Conservation (phyloP, 2,888 invertebrate genomes). For the Pilophorus perplexus region DNA sequence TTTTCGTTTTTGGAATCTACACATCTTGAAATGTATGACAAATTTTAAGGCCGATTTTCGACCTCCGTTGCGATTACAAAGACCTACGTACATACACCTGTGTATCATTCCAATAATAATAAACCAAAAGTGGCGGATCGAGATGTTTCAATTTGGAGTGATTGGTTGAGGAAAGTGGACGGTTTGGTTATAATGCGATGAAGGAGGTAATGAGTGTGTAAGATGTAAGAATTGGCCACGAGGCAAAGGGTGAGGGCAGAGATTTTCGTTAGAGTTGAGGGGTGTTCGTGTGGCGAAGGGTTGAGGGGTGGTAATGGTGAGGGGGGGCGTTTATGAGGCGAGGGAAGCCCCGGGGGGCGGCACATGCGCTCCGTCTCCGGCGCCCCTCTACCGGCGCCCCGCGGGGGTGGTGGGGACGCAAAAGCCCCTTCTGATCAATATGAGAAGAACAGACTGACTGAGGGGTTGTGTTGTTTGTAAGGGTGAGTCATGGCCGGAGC, state of each 20-base stretch:
- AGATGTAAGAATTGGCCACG: constrained; percentile 6
- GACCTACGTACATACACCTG: too few relatives aligned
- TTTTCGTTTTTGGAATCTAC: too few relatives aligned
- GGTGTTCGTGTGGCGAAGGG: too few relatives aligned
- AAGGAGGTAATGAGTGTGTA: constrained; percentile 26
- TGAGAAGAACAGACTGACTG: constrained; percentile 31
- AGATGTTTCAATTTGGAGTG: too few relatives aligned
- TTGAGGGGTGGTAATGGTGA: too few relatives aligned
- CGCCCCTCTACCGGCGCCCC: background rate
- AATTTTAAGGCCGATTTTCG: too few relatives aligned
- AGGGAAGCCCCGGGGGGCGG: background rate
- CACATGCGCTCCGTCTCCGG: background rate
- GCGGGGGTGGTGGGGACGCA: background rate
- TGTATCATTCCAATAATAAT: too few relatives aligned
- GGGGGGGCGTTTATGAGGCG: too few relatives aligned
- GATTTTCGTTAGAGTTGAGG: constrained; percentile 11
- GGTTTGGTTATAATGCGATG: constrained; percentile 3
- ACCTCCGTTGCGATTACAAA: too few relatives aligned
- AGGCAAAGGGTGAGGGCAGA: constrained; percentile 3
- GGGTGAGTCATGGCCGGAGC: constrained; percentile 34
- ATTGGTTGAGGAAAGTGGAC: background rate
- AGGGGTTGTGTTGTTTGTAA: constrained; percentile 23
- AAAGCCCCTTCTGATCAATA: constrained; percentile 22
- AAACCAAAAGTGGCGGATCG: too few relatives aligned
- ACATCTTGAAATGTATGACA: too few relatives aligned